Evolutionary conservation across 2,797 vertebrate genomes (phyloP), one percentile per base, ranked within the genome.

Genomic region (Spinus pinus): DNA sequence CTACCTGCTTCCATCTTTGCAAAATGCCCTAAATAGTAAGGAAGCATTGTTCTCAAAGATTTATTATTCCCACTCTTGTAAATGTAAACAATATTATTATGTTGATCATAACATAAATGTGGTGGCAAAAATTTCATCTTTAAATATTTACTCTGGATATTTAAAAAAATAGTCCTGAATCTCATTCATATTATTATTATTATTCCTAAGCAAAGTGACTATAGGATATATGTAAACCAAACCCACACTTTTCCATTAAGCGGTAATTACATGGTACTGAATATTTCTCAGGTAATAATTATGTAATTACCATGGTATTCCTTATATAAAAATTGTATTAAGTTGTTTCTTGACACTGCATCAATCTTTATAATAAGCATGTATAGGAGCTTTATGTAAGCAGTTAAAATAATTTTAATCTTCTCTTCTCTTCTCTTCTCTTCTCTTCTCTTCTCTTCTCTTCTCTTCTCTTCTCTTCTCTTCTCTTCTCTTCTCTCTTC

Each of bases 261-360:
- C 73, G 39, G 47, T 93, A 86, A 91, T 95, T 95, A 91, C 62
- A 88, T 46, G 41, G 56, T 90, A 82, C 37, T 51, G 50, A 91
- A 35, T 87, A 66, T 92, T 95, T 94, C 70, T 83, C 51, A 77
- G 75, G 33, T 67, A 89, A 77, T 90, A 87, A 87, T 93, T 90
- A 87, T 88, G 62, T 92, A 79, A 75, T 94, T 62, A 95, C 73
- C 37, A 56, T 90, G 46, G 82, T 96, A 73, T 65, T 94, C 33
- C 33, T 64, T 80, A 23, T 62, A 53, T 80, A 56, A 88, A 89
- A 83, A 41, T 57, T 89, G 73, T 85, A 86, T 93, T 80, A 35
- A 51, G 25, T 73, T 84, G 33, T 74, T 93, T 78, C 72, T 89
- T 95, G 42, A 81, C 44, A 53, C 7, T 56, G 20, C 53, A 74